phyloP scores from a whole-genome alignment of 2,797 vertebrate genomes.

The Oceanodroma leucorhoa region DNA sequence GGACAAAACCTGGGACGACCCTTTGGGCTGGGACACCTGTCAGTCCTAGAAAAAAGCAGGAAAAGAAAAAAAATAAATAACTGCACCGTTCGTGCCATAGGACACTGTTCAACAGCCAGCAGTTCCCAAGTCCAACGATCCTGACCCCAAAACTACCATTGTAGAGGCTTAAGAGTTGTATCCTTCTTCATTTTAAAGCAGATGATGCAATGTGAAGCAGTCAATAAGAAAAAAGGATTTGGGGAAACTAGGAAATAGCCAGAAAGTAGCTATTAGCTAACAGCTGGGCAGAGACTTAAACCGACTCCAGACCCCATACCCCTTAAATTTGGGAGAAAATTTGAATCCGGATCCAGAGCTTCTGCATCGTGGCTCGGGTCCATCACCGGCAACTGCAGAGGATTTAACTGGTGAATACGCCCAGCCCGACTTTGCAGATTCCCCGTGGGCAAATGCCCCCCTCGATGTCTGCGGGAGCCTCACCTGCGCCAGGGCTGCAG shows the following conservation, averaged over 20 bases:
- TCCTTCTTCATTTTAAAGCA: neutral
- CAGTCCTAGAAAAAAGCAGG: neutral
- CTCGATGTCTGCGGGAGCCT: neutral
- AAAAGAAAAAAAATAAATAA: neutral
- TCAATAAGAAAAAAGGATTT: neutral
- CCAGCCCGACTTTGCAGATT: neutral
- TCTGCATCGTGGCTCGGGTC: neutral
- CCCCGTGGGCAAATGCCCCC: neutral
- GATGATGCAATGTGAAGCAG: neutral
- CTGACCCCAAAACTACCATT: neutral
- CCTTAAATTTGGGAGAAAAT: neutral
- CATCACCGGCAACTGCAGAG: neutral
- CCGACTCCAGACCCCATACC: neutral
- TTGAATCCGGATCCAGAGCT: neutral
- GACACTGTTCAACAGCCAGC: neutral
- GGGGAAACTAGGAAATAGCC: neutral
- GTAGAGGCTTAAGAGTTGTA: neutral
- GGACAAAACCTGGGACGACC: neutral
- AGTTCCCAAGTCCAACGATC: neutral
- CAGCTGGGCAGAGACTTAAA: neutral
- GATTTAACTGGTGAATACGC: neutral
- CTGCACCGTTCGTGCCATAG: neutral
- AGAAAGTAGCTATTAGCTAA: neutral
- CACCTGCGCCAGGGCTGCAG: neutral
- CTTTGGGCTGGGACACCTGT: neutral